Base-by-base conservation (phyloP, 2,888 invertebrate genomes). In the Aproaerema taeniolella region DNA sequence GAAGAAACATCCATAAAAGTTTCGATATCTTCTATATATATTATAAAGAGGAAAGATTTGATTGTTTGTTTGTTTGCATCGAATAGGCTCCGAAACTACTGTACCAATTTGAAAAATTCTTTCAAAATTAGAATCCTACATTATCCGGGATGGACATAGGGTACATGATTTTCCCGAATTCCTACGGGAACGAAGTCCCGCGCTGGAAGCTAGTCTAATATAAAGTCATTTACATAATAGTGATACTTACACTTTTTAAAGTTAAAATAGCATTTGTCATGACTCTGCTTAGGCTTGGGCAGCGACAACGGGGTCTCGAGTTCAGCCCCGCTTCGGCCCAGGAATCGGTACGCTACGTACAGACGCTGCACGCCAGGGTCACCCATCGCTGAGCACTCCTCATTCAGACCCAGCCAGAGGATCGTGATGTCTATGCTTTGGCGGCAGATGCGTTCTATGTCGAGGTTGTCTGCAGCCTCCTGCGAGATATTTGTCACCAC, bases 321-420 rank as follows among this genome's bases (percentile, higher is more conserved):
- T 0, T 75, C 75, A 0, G 76, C 73, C 0, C 75, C 76, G n/a
- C 42, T 38, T 2, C 58, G 42, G 0, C 74, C 74, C 8, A 75
- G 55, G 50, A 76, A 73, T 29, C 47, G 60, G 47, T 74, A 76
- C 0, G 76, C 68, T 2, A 77, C 63, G 52, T 67, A 76, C 15
- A 77, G 35, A 1, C 65, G 57, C 41, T 63, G 61, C 2, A 76
- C 58, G 13, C 31, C 41, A 0, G 65, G 57, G 35, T 73, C 47
- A 6, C 42, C 3, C 73, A 74, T 71, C 1, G 70, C 74, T 2
- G 63, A 61, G 42, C 72, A 72, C 38, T 75, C 73, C 37, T 76
- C 74, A 51, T 70, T 74, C 1, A 77, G 52, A 0, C 74, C 72
- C 20, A 77, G 48, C 77, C 77, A 77, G n/a, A 68, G 54, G 0